Base-by-base conservation (phyloP, 2,797 vertebrate species). In the Poecilia gillii region DNA sequence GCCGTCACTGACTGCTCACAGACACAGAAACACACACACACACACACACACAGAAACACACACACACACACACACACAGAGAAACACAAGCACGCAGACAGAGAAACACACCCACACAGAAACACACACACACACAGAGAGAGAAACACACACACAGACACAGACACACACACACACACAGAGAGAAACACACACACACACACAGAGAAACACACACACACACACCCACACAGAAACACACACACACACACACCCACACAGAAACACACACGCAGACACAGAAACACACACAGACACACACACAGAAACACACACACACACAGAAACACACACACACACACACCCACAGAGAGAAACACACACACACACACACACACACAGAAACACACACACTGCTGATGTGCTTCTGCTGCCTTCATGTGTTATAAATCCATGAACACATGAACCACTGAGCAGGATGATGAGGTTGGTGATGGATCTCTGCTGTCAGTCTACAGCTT, bases 1-100 rank as follows among this genome's bases (percentile, higher is more conserved):
- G 31, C 78, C 2, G 85, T 96, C 46, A 95, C 82, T 53, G 74
- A 84, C 73, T 0, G 49, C 75, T 71, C 18, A 47, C n/a, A n/a
- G n/a, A n/a, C n/a, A n/a, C n/a, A n/a, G n/a, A n/a, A n/a, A n/a
- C n/a, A n/a, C n/a, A 13, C 12, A 36, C 43, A 76, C 13, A 76
- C 59, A 31, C 2, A 46, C 31, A 31, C 31, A 31, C 31, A 31
- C 31, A 31, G n/a, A n/a, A n/a, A n/a, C n/a, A n/a, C n/a, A 45
- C 43, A 45, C 43, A 13, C 11, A 45, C 5, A 39, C 39, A 41
- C 39, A 43, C 41, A 45, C 39, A 41, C 14, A 16, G 46, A 47
- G 11, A 13, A 2, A 36, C 43, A 76, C 13, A 76, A n/a, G n/a
- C n/a, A n/a, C n/a, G n/a, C n/a, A n/a, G n/a, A n/a, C n/a, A n/a